Base-by-base conservation (phyloP, 2,888 invertebrate species). In the Apotomis betuletana region DNA sequence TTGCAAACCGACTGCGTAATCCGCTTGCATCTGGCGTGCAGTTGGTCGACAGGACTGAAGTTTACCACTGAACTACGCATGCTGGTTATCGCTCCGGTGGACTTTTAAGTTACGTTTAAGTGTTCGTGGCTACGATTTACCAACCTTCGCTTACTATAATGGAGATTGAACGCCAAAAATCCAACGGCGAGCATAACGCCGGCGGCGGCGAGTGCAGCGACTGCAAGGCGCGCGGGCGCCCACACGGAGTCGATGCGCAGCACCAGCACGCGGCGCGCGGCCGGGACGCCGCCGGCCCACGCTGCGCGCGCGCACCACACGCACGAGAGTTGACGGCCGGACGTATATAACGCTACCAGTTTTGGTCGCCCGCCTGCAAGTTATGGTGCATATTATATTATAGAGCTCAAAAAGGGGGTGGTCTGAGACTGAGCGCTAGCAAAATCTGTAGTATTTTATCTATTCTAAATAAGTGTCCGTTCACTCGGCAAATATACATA, bases 91-190 rank as follows among this genome's bases (percentile, higher is more conserved):
- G 27, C 27, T 27, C 27, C 27, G 27, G 27, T 27, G 27, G 27
- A 27, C 27, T 27, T 27, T 27, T 27, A 27, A 27, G 27, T 27
- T 27, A 27, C 27, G 27, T 27, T 27, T 27, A 27, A 27, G 27
- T 27, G 27, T 27, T 27, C 27, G 27, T 27, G 13, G 8, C 13
- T 12, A 13, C 9, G 38, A 54, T 70, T 10, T 27, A 15, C 55
- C 59, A 90, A 97, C 97, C 97, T 97, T 84, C 97, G 94, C 85
- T 96, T 96, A 76, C 97, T 95, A 85, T 97, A 97, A 87, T 96
- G 96, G 77, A 97, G 92, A 90, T 97, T 98, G 85, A 97, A 97
- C 68, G 95, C 95, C 75, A 98, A 91, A 83, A 97, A 97, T 5
- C 95, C 95, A 36, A 96, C 87, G 0, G 97, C 96, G 67, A 97